Conservation (phyloP, 2,113 vertebrate species). For the Rhadina sibilatrix region DNA sequence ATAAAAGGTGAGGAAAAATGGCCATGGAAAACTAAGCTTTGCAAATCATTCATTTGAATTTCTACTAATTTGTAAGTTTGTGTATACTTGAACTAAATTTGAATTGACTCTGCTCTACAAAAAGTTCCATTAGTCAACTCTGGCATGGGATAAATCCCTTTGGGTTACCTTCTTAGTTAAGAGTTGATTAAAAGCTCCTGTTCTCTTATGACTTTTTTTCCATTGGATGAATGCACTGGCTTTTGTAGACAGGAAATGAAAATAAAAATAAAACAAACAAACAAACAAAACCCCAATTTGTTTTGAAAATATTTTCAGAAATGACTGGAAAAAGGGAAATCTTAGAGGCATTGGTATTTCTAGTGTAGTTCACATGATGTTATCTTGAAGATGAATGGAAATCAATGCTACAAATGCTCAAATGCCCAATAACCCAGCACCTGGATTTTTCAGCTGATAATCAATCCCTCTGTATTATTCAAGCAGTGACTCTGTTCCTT, state of each 20-base stretch:
- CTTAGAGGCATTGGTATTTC: neutral
- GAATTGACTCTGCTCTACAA: neutral
- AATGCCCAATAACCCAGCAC: neutral
- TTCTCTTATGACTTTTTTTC: neutral
- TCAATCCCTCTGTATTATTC: neutral
- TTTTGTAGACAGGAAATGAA: neutral
- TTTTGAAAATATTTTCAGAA: neutral
- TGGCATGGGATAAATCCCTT: neutral
- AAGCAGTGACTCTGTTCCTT: neutral
- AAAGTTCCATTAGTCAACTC: neutral
- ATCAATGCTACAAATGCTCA: neutral
- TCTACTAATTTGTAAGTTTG: neutral
- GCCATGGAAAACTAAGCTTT: neutral
- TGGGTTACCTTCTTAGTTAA: neutral
- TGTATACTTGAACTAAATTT: neutral
- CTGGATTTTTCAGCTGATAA: constrained; percentile 15
- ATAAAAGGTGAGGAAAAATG: neutral
- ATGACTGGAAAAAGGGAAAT: neutral
- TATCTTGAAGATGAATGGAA: neutral
- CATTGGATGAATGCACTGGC: accelerated
- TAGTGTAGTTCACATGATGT: neutral
- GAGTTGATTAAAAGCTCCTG: neutral
- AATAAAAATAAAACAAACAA: neutral
- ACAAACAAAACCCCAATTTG: neutral
- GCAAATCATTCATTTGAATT: neutral